Evolutionary conservation across 30 jellyfish, hydroid and myxozoan genomes (phyloP), one percentile per base, ranked within the genome.

Genomic region (Turritopsis rubra): DNA sequence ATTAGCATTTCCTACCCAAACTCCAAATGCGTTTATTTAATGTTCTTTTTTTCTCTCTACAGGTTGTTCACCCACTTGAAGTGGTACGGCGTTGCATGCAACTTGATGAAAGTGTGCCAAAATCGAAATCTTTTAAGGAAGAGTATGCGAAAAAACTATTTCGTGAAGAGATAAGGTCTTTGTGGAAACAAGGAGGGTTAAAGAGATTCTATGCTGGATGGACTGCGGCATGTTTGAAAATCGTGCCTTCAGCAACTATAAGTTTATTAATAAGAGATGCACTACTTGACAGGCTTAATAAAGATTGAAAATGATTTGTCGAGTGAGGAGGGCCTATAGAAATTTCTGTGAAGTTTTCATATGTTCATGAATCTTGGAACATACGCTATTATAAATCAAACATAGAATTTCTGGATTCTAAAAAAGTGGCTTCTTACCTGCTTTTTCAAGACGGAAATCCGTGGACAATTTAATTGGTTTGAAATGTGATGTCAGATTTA

Each of bases 31-130:
- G 60, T 5, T 41, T 41, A 3, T 13, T 41, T 41, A 41, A 41
- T 41, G 5, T 41, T 3, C 9, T 41, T 41, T 5, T 41, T 5
- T 41, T 3, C 13, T 41, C 60, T 13, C 13, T 13, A 7, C 26
- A 89, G 96, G 88, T 82, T 19, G 94, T 89, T 5, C 96, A 89
- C 60, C 96, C 96, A 19, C 82, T 89, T 21, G 96, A 89, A 52
- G 96, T 89, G 60, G 90, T 89, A 21, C 87, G 96, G 52, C 53
- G 96, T n/a, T 85, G 85, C 0, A 89, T 89, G 94, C 96, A 89
- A 75, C 88, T 89, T 17, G 96, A 85, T 52, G 73, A 84, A 9
- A 28, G 60, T 41, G 60, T 41, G 13, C 13, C 60, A 3, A 41
- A 5, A 41, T 41, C 60, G 9, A 41, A 41, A 41, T 13, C 60